Evolutionary conservation across 1,140 invertebrate genomes (phyloP).

Genomic region (Nasonia longicornis): DNA sequence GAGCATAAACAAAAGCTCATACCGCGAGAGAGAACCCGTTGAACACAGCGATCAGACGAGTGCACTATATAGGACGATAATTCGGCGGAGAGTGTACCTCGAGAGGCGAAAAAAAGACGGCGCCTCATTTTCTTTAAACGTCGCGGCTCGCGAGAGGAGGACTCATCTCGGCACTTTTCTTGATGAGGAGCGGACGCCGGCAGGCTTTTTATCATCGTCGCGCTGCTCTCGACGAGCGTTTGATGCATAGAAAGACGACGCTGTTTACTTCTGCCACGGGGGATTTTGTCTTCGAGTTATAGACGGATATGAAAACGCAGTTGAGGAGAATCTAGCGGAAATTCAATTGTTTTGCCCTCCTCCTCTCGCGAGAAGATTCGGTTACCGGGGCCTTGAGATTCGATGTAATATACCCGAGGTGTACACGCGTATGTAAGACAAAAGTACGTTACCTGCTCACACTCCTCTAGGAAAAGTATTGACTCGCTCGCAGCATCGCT

Average conservation of each 20-base stretch:
- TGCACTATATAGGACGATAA: not conserved
- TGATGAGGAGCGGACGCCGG: constrained; percentile 1
- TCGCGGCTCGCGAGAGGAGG: not conserved
- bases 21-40: too few species aligned
- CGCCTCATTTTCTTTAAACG: constrained; percentile 23
- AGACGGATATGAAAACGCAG: too few species aligned
- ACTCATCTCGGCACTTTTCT: constrained; percentile 25
- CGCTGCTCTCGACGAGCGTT: not conserved
- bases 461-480: too few species aligned
- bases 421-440: too few species aligned
- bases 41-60: not conserved
- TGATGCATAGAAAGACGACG: not conserved
- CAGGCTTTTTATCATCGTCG: constrained; percentile 5
- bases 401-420: too few species aligned
- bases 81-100: not conserved
- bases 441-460: too few species aligned
- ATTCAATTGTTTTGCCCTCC: not conserved
- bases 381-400: too few species aligned
- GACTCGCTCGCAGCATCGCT: too few species aligned
- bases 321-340: not conserved
- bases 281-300: not conserved
- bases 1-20: too few species aligned
- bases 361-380: too few species aligned
- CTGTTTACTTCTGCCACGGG: not conserved
- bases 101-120: constrained; percentile 7